Base-by-base conservation (phyloP, 1,140 invertebrate species). In the Yoshiicerus persimilis region DNA sequence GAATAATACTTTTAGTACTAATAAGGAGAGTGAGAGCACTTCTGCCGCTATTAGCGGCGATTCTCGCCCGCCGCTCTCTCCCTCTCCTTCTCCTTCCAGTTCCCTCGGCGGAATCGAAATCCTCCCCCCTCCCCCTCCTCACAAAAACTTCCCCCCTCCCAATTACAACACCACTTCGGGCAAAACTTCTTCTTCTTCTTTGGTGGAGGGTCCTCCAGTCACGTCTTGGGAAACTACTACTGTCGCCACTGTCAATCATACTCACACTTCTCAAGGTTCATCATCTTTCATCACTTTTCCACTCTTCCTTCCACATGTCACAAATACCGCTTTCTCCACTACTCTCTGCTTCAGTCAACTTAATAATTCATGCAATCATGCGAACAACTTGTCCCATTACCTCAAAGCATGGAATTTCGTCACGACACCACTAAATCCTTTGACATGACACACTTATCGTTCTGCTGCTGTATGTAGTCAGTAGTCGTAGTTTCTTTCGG, bases 111-210 rank as follows among this genome's bases (percentile, higher is more conserved):
- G 23, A 84, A 23, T 25, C 20, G 83, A 84, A 84, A 56, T 38
- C 47, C 83, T 25, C 25, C n/a, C 20, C 38, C 30, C 30, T 80
- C 75, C 32, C 75, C 32, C 75, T 38, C 75, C 75, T 10, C n/a
- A 80, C 75, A 80, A 80, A 36, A 80, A 80, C 75, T 34, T 38
- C 75, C 75, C 75, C 75, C 75, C 75, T 36, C n/a, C 75, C 75
- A 80, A 80, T 80, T 80, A 80, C 32, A 80, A 34, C 32, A 80
- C 32, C 75, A 80, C 75, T 80, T 38, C 75, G 36, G 75, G 75
- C 75, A 80, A 80, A 80, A 80, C 32, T 80, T 80, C n/a, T n/a
- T n/a, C n/a, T n/a, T n/a, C n/a, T n/a, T n/a, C 75, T 80, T 80
- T 80, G 75, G 75, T 80, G 75, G 75, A 80, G 75, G 75, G 75